Percentiles rank a stretch among this genome's conserved stretches.
Conservation (phyloP, 2,888 invertebrate genomes). For the Flexamia atlantica region DNA sequence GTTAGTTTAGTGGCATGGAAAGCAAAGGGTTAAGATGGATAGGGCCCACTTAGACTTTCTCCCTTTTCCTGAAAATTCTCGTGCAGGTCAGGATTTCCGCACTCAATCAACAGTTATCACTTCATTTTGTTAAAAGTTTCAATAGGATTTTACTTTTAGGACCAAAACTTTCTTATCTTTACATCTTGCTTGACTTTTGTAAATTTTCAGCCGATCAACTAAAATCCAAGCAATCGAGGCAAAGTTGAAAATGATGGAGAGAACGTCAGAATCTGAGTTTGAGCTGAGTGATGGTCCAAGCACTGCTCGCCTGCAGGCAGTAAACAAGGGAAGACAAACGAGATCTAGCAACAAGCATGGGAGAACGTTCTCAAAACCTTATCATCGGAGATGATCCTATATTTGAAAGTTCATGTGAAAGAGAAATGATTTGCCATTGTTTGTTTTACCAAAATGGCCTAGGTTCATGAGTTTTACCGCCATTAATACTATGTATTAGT, state of each 20-base stretch:
- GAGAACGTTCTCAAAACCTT: constrained; percentile 42
- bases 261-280: constrained; percentile 67
- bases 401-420: background rate
- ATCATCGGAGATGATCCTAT: constrained; percentile 19
- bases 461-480: background rate
- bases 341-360: constrained; percentile 22
- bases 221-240: constrained; percentile 94
- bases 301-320: background rate
- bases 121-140: too few relatives aligned
- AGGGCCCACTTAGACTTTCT: too few relatives aligned
- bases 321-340: background rate
- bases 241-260: constrained; percentile 89
- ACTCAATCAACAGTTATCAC: too few relatives aligned
- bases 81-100: too few relatives aligned
- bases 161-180: constrained; percentile 40
- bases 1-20: too few relatives aligned
- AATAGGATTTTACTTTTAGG: too few relatives aligned
- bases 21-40: too few relatives aligned
- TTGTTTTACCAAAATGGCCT: background rate
- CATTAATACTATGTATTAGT: background rate
- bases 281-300: constrained; percentile 62
- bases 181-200: constrained; percentile 53
- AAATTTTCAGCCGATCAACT: constrained; percentile 83
- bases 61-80: too few relatives aligned
- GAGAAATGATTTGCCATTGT: background rate